Evolutionary conservation across 2,797 vertebrate species (phyloP), one percentile per base, ranked within the genome.

Genomic region (Lophius americanus): DNA sequence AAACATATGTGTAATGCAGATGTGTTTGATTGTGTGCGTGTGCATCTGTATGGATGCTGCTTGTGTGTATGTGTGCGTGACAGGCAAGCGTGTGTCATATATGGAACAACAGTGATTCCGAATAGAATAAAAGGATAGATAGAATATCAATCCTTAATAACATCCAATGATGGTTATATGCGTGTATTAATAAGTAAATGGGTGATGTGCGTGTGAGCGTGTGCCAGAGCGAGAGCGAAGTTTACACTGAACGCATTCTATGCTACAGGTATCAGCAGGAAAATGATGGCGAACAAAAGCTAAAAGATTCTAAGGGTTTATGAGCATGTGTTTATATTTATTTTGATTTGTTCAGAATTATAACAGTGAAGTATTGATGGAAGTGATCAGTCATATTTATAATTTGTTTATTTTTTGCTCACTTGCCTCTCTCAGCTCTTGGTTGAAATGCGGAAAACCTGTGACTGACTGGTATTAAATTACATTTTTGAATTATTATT

Each of bases 211-310:
- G 70, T 75, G 37, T 72, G 58, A 69, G 75, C 73, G 81, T 73
- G 79, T 67, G 82, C 51, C 66, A 69, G 80, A 72, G 77, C 44
- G 82, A 79, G 76, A 68, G 82, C 81, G 75, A 85, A 58, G 85
- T 90, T 92, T 92, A 89, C 87, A 93, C 92, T 91, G 90, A 86
- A 11, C 41, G 83, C 76, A 87, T 86, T 73, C 73, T 81, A 80
- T 79, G 82, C 85, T 76, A 78, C 79, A 78, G 81, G 84, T 77
- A 76, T 79, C 58, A 67, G 70, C 74, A 64, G 75, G 76, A 78
- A 68, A 71, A 70, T 62, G 63, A 70, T 12, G 14, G 59, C 3
- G 39, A 68, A 64, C 33, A 37, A 37, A 65, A 64, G 32, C 32
- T 47, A 47, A 69, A 60, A 38, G 65, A 73, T 60, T 68, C 60